Conservation (phyloP, 1,140 invertebrate species). For the Planococcus citri region DNA sequence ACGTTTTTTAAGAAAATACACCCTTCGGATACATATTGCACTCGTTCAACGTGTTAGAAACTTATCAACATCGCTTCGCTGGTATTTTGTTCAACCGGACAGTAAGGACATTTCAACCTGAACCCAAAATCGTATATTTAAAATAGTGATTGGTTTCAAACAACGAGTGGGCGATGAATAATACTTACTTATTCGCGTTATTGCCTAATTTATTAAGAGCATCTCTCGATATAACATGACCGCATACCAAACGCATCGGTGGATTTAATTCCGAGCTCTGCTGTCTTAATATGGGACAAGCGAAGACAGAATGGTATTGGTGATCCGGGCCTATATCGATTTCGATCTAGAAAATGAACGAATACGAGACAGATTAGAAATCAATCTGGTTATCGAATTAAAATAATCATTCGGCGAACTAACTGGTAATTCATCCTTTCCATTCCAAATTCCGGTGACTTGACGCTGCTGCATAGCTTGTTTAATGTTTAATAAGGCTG, state of each 20-base stretch:
- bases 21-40: neutral
- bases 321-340: slow-evolving; percentile 76
- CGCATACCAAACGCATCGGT: slow-evolving; percentile 91
- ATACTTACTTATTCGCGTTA: slow-evolving; percentile 67
- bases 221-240: slow-evolving; percentile 95
- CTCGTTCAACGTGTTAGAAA: slow-evolving; percentile 57
- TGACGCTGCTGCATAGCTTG: slow-evolving; percentile 93
- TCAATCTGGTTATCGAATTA: too few species aligned
- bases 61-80: slow-evolving; percentile 82
- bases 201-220: slow-evolving; percentile 88
- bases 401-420: slow-evolving; percentile 30
- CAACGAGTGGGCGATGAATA: neutral
- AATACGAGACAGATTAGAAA: too few species aligned
- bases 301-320: slow-evolving; percentile 94
- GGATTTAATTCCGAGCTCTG: slow-evolving; percentile 94
- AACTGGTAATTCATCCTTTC: slow-evolving; percentile 91
- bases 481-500: slow-evolving; percentile 84
- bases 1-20: neutral
- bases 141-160: slow-evolving; percentile 10
- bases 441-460: slow-evolving; percentile 86
- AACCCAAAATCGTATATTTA: slow-evolving; percentile 33
- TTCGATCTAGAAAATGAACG: slow-evolving; percentile 56
- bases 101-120: slow-evolving; percentile 96
- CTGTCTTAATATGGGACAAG: slow-evolving; percentile 93
- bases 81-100: slow-evolving; percentile 89